A percentile compares a stretch with the other conserved stretches of the same genome.
Conservation (phyloP, 1,140 invertebrate genomes). For the Lanistes nyassanus region DNA sequence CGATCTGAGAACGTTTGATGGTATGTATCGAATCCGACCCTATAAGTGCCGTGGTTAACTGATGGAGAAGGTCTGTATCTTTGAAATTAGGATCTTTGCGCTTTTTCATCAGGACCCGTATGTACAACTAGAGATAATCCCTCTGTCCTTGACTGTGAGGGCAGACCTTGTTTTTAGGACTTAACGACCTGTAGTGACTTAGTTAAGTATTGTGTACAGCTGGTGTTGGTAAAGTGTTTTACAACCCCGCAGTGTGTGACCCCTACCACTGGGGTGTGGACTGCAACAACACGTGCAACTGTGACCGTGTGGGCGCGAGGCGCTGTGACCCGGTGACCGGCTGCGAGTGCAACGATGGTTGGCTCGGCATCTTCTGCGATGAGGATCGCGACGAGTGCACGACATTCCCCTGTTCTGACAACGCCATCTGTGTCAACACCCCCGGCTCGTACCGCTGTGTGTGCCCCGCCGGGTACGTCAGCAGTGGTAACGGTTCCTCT, state of each 20-base stretch:
- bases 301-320: background rate
- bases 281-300: slow-evolving; percentile 23
- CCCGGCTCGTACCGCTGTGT: slow-evolving; percentile 16
- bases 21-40: background rate
- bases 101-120: too few species aligned
- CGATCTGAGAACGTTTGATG: slow-evolving; percentile 1
- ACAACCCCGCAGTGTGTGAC: slow-evolving; percentile 10
- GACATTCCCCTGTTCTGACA: background rate
- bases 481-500: background rate
- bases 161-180: too few species aligned
- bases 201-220: too few species aligned
- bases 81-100: too few species aligned
- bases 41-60: too few species aligned
- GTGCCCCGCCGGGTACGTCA: slow-evolving; percentile 14
- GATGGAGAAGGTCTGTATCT: too few species aligned
- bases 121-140: too few species aligned
- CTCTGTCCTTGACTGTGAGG: too few species aligned
- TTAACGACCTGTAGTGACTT: too few species aligned
- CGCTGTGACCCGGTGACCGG: slow-evolving; percentile 21
- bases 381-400: slow-evolving; percentile 33
- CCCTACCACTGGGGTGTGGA: slow-evolving; percentile 9
- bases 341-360: slow-evolving; percentile 28
- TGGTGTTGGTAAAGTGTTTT: background rate
- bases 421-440: slow-evolving; percentile 17
- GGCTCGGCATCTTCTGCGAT: slow-evolving; percentile 19